These are phyloP conservation scores for Troides helena DNA, from an alignment of 2,888 invertebrate genomes.

Conservation along the genomic window DNA sequence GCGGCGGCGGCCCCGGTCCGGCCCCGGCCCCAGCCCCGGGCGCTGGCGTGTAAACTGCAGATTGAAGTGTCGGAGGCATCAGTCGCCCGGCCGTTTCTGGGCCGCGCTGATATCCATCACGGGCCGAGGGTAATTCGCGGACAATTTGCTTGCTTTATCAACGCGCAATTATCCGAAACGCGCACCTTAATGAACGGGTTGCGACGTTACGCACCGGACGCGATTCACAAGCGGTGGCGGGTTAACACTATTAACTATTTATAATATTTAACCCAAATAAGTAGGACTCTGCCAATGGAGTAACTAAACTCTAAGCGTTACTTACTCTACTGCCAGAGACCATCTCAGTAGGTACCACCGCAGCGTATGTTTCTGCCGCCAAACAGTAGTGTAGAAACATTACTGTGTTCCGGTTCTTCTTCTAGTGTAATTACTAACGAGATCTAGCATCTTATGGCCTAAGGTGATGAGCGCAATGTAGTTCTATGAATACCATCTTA, in stretches of 20 bases:
- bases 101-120: conserved; percentile 66
- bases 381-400: too few species aligned
- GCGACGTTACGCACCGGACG: conserved; percentile 40
- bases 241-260: background rate
- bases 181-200: conserved; percentile 72
- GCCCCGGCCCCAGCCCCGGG: background rate
- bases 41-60: conserved; percentile 14
- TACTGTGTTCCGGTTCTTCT: too few species aligned
- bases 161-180: conserved; percentile 76
- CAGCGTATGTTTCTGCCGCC: too few species aligned
- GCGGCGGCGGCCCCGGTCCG: background rate
- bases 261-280: too few species aligned
- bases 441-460: too few species aligned
- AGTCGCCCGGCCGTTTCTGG: conserved; percentile 45
- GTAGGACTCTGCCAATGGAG: too few species aligned
- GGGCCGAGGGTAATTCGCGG: conserved; percentile 65
- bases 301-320: too few species aligned
- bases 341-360: too few species aligned
- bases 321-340: too few species aligned
- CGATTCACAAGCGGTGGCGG: conserved; percentile 5
- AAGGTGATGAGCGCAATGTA: too few species aligned
- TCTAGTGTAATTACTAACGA: too few species aligned
- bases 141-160: conserved; percentile 78
- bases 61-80: conserved; percentile 31
- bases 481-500: too few species aligned